Evolutionary conservation across 2,888 invertebrate species (phyloP).

Genomic region (Drosophila macrospina): DNA sequence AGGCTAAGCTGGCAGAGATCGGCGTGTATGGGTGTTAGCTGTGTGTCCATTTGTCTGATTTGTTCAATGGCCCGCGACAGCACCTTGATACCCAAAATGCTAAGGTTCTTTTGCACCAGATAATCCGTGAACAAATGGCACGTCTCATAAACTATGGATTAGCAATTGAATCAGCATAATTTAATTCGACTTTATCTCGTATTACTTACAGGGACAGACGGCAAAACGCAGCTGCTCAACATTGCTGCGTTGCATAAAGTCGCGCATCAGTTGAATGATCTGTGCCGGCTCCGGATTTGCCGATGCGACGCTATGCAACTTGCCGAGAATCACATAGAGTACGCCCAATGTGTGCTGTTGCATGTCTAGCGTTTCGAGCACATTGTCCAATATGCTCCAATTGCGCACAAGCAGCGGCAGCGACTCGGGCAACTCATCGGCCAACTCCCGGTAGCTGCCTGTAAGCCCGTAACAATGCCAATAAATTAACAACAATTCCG

Average conservation of each 20-base stretch:
- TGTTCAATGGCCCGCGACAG: conserved; percentile 94
- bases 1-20: conserved; percentile 97
- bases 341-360: conserved; percentile 97
- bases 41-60: conserved; percentile 94
- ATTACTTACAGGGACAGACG: conserved; percentile 87
- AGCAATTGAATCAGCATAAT: neutral
- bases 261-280: conserved; percentile 91
- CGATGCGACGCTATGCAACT: conserved; percentile 88
- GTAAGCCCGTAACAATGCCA: conserved; percentile 8
- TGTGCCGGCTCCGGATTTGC: conserved; percentile 80
- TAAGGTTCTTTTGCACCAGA: conserved; percentile 91
- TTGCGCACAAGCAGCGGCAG: conserved; percentile 92
- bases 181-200: neutral
- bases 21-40: conserved; percentile 97
- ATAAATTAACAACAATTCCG: neutral
- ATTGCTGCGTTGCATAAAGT: conserved; percentile 94
- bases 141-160: conserved; percentile 91
- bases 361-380: conserved; percentile 94
- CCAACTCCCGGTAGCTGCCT: conserved; percentile 92
- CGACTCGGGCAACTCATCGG: conserved; percentile 91
- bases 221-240: conserved; percentile 95
- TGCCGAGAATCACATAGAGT: conserved; percentile 93
- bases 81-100: conserved; percentile 92
- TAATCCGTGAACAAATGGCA: conserved; percentile 93
- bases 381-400: conserved; percentile 93